Evolutionary conservation across 2,797 vertebrate genomes (phyloP).

Genomic region (Spheniscus humboldti): DNA sequence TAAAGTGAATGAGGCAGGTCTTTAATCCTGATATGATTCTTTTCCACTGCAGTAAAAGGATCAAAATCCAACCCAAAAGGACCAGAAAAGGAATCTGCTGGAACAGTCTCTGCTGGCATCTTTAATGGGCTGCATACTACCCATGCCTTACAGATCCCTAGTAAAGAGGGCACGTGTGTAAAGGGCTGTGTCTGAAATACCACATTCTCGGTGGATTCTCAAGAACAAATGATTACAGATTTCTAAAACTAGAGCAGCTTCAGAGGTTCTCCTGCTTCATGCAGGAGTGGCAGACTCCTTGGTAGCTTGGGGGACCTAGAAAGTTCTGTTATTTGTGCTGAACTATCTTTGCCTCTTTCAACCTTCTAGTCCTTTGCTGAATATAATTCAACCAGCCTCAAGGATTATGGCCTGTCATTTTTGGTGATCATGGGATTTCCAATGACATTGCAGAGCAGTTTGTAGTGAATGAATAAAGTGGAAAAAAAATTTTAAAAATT

Average conservation of each 20-base stretch:
- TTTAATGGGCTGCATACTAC: not conserved
- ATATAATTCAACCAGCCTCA: not conserved
- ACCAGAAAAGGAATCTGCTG: not conserved
- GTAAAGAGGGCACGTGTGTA: not conserved
- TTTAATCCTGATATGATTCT: not conserved
- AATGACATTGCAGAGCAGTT: not conserved
- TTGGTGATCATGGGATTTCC: not conserved
- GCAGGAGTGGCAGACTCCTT: not conserved
- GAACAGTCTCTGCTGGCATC: not conserved
- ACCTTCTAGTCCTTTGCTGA: not conserved
- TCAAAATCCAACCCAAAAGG: not conserved
- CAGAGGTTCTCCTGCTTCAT: not conserved
- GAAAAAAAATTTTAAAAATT: not conserved
- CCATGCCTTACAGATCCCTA: not conserved
- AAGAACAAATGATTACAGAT: not conserved
- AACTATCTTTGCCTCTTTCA: not conserved
- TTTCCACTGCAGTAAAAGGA: not conserved
- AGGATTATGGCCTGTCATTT: not conserved
- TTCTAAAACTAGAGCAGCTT: not conserved
- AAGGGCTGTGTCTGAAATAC: not conserved
- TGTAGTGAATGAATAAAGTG: not conserved
- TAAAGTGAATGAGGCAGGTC: not conserved
- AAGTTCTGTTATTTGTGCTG: not conserved
- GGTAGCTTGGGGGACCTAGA: not conserved
- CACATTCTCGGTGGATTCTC: not conserved